Evolutionary conservation across 2,113 vertebrate genomes (phyloP).

Genomic region (Nyctibius bracteatus): DNA sequence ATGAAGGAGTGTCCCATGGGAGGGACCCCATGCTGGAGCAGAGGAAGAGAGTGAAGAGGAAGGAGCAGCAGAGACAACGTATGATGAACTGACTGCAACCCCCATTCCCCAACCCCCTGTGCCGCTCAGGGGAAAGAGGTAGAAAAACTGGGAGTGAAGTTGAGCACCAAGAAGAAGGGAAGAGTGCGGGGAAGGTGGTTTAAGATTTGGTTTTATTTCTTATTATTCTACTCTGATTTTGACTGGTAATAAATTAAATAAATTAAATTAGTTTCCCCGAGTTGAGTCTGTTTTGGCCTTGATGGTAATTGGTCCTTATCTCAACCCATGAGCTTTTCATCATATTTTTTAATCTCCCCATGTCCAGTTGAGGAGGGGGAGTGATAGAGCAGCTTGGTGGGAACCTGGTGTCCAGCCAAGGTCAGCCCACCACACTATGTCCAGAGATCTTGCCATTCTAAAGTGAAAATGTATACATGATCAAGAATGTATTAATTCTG

Average conservation of each 20-base stretch:
- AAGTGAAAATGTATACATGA: neutral
- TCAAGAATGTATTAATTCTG: neutral
- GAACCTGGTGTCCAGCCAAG: neutral
- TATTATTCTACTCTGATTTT: neutral
- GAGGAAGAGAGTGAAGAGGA: neutral
- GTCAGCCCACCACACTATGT: neutral
- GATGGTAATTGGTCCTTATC: neutral
- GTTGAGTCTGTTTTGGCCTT: too few relatives aligned
- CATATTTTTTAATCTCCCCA: neutral
- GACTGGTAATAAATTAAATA: neutral
- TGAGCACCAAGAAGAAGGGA: neutral
- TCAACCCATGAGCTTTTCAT: neutral
- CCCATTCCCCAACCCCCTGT: neutral
- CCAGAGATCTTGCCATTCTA: neutral
- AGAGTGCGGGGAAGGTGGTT: neutral
- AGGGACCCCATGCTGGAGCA: neutral
- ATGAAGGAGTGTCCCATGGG: neutral
- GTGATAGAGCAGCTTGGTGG: neutral
- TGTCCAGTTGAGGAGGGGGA: neutral
- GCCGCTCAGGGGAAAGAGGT: neutral
- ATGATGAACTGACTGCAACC: neutral
- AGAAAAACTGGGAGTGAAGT: neutral
- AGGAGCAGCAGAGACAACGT: neutral
- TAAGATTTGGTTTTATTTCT: neutral
- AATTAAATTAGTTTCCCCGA: neutral